phyloP scores from a whole-genome alignment of 2,888 invertebrate species.

The Coenonympha glycerion region DNA sequence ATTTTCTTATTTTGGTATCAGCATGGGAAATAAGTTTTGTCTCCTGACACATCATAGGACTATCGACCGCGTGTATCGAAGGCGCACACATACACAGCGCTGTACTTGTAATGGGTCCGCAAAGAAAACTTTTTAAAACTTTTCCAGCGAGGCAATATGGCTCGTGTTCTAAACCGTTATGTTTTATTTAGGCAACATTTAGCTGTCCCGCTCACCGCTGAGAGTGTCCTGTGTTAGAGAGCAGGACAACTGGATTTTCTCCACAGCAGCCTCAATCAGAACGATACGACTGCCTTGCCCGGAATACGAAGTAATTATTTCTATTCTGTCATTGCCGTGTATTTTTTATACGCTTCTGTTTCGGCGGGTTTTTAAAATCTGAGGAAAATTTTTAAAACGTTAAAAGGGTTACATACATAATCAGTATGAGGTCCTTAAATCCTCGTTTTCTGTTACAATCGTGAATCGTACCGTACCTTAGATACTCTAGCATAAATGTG shows the following conservation, averaged over 20 bases:
- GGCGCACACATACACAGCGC: slow-evolving; percentile 55
- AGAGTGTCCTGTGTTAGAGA: slow-evolving; percentile 37
- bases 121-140: slow-evolving; percentile 78
- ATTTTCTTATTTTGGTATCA: slow-evolving; percentile 21
- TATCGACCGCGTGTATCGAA: slow-evolving; percentile 66
- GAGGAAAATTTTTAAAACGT: slow-evolving; percentile 24
- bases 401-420: slow-evolving; percentile 21
- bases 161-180: slow-evolving; percentile 75
- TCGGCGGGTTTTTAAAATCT: slow-evolving; percentile 34
- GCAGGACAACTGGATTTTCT: slow-evolving; percentile 49
- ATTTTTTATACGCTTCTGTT: slow-evolving; percentile 68
- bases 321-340: slow-evolving; percentile 74
- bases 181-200: slow-evolving; percentile 73
- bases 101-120: slow-evolving; percentile 75
- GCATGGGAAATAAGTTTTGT: slow-evolving; percentile 26
- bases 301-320: slow-evolving; percentile 77
- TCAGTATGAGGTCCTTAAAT: neutral
- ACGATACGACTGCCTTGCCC: slow-evolving; percentile 64
- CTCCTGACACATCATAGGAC: slow-evolving; percentile 33
- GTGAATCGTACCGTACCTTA: too few relatives aligned
- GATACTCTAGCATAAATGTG: too few relatives aligned
- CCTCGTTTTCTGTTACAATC: too few relatives aligned
- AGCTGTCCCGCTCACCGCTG: slow-evolving; percentile 52
- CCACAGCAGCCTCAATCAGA: slow-evolving; percentile 36
- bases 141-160: slow-evolving; percentile 77